A percentile compares a stretch with the other conserved stretches of the same genome.
Conservation (phyloP, 2,797 vertebrate genomes). For the Clarias platycephalus region DNA sequence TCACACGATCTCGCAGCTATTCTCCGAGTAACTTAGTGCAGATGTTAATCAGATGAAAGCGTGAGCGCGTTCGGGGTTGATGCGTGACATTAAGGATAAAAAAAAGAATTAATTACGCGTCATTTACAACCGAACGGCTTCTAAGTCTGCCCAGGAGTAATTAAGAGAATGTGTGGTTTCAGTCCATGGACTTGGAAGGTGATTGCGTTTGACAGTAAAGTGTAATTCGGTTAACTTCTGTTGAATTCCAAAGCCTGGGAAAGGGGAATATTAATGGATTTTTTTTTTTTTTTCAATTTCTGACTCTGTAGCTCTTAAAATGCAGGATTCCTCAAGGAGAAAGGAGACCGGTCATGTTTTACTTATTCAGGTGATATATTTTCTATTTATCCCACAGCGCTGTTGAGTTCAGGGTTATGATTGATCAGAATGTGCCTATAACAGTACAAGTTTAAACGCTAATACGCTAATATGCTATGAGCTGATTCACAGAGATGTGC, state of each 20-base stretch:
- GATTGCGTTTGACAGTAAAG: slow-evolving; percentile 32
- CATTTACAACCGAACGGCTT: background rate
- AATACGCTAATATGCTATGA: background rate
- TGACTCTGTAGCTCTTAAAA: slow-evolving; percentile 11
- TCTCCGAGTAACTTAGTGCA: slow-evolving; percentile 13
- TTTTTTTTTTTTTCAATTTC: background rate
- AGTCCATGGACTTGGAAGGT: background rate
- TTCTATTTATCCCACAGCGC: background rate
- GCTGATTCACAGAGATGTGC: background rate
- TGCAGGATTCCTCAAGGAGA: background rate
- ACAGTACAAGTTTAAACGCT: background rate
- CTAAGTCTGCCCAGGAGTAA: background rate
- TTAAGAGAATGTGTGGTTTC: slow-evolving; percentile 13
- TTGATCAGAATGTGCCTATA: background rate
- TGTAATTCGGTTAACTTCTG: slow-evolving; percentile 26
- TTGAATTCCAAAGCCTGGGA: slow-evolving; percentile 27
- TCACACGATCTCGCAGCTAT: slow-evolving; percentile 18
- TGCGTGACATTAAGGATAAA: slow-evolving; percentile 3
- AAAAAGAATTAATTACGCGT: slow-evolving; percentile 16
- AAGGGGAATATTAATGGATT: background rate
- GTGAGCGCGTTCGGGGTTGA: background rate
- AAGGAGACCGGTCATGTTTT: background rate
- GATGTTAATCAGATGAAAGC: slow-evolving; percentile 36
- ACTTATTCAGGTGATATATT: too few species aligned
- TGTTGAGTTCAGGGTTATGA: background rate